Conservation (phyloP, 2,797 vertebrate species). For the Picus viridis region DNA sequence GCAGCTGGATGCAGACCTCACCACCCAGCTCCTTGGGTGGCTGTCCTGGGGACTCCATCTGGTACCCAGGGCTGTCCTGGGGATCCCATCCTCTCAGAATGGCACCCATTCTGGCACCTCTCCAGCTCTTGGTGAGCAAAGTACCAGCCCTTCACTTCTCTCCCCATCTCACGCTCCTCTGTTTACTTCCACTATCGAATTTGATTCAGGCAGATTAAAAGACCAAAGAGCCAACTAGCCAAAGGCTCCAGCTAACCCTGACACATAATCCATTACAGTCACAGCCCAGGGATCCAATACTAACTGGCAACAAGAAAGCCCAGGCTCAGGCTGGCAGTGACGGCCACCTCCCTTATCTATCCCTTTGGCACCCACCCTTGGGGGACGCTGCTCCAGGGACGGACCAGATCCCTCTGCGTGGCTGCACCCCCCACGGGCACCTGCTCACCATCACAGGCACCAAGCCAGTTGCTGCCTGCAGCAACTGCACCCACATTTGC, state of each 20-base stretch:
- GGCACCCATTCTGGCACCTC: background rate
- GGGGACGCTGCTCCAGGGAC: background rate
- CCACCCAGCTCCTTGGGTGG: rapidly evolving
- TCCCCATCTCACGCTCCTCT: background rate
- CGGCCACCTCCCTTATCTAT: background rate
- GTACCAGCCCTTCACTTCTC: background rate
- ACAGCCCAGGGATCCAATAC: background rate
- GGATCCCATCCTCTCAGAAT: rapidly evolving
- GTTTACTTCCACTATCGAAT: slow-evolving; percentile 11
- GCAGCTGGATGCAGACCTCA: background rate
- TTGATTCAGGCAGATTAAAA: slow-evolving; percentile 38
- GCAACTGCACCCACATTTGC: background rate
- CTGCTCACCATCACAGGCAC: background rate
- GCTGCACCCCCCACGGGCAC: background rate
- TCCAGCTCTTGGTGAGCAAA: background rate
- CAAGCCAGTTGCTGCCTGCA: background rate
- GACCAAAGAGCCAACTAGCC: slow-evolving; percentile 27
- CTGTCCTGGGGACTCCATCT: background rate
- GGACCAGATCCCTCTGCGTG: rapidly evolving
- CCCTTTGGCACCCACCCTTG: background rate
- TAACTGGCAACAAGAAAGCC: background rate
- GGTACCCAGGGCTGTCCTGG: background rate
- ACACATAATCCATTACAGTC: slow-evolving; percentile 6
- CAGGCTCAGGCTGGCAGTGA: background rate
- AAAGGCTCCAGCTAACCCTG: background rate